These are phyloP conservation scores for Nowickia ferox DNA, from an alignment of 2,888 invertebrate genomes.

Conservation along the genomic window DNA sequence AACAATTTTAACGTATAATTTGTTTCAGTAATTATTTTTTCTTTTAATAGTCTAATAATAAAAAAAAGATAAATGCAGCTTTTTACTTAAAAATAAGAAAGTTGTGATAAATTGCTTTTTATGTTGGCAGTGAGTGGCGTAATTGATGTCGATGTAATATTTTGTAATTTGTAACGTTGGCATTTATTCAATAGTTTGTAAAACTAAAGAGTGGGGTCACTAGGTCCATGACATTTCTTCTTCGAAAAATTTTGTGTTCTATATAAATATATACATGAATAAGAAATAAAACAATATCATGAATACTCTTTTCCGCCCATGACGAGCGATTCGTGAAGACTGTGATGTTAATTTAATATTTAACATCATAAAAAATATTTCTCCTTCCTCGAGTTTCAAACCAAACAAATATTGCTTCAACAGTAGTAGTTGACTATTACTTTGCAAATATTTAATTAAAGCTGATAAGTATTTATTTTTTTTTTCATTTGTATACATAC, in stretches of 20 bases:
- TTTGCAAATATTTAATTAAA: constrained; percentile 37
- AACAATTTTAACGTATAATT: constrained; percentile 33
- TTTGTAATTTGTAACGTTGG: neutral
- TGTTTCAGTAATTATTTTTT: neutral
- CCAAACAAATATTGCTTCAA: constrained; percentile 21
- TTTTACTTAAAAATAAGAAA: no score
- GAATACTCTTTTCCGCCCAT: no score
- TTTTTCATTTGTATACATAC: constrained; percentile 1
- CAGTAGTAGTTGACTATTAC: constrained; percentile 40
- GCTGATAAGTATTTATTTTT: neutral
- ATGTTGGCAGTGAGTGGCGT: no score
- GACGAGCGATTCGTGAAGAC: neutral
- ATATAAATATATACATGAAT: no score
- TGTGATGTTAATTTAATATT: neutral
- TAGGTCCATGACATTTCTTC: no score
- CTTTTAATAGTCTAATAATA: no score
- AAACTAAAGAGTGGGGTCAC: no score
- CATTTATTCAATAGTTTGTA: no score
- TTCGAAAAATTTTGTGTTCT: no score
- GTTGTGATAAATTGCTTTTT: no score
- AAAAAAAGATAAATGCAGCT: no score
- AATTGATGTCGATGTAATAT: neutral
- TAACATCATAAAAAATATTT: neutral
- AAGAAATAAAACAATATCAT: no score
- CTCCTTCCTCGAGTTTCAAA: constrained; percentile 4